These are phyloP conservation scores for Genyomyrus donnyi DNA, from an alignment of 2,113 vertebrate genomes.

Conservation along the genomic window DNA sequence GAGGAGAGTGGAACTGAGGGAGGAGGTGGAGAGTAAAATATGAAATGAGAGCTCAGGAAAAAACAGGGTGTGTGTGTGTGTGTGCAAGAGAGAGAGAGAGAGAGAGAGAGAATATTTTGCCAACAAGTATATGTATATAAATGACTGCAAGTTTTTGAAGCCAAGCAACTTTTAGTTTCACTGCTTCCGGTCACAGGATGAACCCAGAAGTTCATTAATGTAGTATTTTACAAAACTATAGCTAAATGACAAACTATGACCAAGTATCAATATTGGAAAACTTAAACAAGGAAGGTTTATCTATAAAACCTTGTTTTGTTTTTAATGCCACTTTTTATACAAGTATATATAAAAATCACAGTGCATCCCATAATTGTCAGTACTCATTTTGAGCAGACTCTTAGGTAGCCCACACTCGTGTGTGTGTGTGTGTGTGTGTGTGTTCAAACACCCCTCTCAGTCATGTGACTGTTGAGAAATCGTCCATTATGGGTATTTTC, in stretches of 20 bases:
- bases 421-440: neutral
- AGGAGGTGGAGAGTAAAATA: neutral
- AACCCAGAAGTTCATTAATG: neutral
- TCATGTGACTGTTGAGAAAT: neutral
- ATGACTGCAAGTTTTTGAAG: neutral
- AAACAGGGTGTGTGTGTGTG: neutral
- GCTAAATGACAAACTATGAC: neutral
- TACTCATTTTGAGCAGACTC: neutral
- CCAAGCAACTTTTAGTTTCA: neutral
- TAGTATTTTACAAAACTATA: neutral
- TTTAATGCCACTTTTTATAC: neutral
- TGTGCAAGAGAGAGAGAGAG: neutral
- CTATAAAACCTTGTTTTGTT: neutral
- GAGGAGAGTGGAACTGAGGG: neutral
- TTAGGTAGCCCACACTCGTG: neutral
- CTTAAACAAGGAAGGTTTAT: neutral
- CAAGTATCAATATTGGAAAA: neutral
- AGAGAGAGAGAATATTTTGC: conserved; percentile 7
- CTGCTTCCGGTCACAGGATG: neutral
- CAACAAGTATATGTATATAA: neutral
- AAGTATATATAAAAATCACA: neutral
- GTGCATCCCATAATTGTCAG: neutral
- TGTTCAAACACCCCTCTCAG: neutral
- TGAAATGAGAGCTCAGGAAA: neutral
- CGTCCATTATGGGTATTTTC: neutral